phyloP scores from a whole-genome alignment of 2,113 vertebrate species.

The Oncorhynchus masou region DNA sequence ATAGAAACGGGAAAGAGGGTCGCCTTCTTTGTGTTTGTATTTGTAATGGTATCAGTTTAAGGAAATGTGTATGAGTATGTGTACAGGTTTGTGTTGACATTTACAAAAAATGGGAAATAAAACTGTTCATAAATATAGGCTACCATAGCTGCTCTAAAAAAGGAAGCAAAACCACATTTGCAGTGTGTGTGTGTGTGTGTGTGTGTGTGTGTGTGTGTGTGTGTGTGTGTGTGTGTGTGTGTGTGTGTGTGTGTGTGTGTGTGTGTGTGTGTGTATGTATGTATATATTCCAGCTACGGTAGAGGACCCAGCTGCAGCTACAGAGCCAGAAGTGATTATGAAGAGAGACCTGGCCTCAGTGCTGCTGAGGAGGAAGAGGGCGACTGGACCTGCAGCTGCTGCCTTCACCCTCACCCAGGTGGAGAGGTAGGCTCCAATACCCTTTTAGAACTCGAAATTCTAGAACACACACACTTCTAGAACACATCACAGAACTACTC shows the following conservation, averaged over 20 bases:
- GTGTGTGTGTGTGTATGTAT: too few species aligned
- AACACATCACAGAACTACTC: neutral
- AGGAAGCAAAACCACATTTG: neutral
- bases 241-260: neutral
- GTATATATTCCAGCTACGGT: neutral
- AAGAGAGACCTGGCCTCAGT: constrained; percentile 70
- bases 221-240: neutral
- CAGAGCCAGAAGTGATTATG: constrained; percentile 60
- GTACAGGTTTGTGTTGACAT: neutral
- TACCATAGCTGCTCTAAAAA: neutral
- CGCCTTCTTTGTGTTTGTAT: neutral
- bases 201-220: too few species aligned
- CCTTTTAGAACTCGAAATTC: neutral
- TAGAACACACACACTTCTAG: neutral
- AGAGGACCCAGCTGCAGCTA: neutral
- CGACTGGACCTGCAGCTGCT: constrained; percentile 21
- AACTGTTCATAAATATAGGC: neutral
- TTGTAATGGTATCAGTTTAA: neutral
- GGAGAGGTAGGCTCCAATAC: constrained; percentile 62
- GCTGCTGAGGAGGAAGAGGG: constrained; percentile 68
- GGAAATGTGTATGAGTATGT: neutral
- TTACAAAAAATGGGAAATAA: neutral
- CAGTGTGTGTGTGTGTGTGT: neutral
- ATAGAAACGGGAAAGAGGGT: neutral
- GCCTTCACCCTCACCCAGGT: constrained; percentile 61